These are phyloP conservation scores for Lochmaea capreae DNA, from an alignment of 2,888 invertebrate genomes.

Conservation along the genomic window DNA sequence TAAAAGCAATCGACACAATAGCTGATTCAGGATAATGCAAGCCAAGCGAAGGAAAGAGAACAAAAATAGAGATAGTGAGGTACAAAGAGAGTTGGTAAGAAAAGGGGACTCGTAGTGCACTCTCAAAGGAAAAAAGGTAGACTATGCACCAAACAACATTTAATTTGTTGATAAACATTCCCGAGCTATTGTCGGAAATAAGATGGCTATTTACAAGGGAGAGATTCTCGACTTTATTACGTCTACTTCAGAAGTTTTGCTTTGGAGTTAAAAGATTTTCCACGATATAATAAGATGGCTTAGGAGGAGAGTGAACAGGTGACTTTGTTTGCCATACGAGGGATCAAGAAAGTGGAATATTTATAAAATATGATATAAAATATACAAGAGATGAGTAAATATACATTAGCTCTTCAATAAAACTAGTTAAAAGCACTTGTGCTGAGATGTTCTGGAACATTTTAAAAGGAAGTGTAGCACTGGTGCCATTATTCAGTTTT, in stretches of 20 bases:
- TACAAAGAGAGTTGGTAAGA: slow-evolving; percentile 27
- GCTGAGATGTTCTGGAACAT: too few species aligned
- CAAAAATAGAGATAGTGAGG: slow-evolving; percentile 33
- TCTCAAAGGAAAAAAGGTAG: slow-evolving; percentile 19
- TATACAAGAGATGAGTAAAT: too few species aligned
- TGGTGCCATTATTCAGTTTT: too few species aligned
- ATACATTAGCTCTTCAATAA: too few species aligned
- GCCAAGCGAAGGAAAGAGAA: slow-evolving; percentile 10
- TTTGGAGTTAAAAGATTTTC: slow-evolving; percentile 23
- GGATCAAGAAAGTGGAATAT: background rate
- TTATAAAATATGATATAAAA: background rate
- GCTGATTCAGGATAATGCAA: slow-evolving; percentile 16
- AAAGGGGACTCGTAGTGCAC: slow-evolving; percentile 12
- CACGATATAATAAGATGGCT: slow-evolving; percentile 13
- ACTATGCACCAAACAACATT: slow-evolving; percentile 29
- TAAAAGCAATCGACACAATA: slow-evolving; percentile 13
- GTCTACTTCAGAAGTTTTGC: slow-evolving; percentile 29
- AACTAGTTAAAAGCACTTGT: too few species aligned
- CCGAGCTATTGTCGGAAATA: slow-evolving; percentile 39
- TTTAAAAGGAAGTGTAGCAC: too few species aligned
- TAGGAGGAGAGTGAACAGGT: background rate
- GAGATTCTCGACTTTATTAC: slow-evolving; percentile 38
- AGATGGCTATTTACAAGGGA: slow-evolving; percentile 38
- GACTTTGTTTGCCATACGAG: slow-evolving; percentile 39
- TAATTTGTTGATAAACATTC: slow-evolving; percentile 45